phyloP scores from a whole-genome alignment of 2,888 invertebrate genomes.

The Drosophila borborema region DNA sequence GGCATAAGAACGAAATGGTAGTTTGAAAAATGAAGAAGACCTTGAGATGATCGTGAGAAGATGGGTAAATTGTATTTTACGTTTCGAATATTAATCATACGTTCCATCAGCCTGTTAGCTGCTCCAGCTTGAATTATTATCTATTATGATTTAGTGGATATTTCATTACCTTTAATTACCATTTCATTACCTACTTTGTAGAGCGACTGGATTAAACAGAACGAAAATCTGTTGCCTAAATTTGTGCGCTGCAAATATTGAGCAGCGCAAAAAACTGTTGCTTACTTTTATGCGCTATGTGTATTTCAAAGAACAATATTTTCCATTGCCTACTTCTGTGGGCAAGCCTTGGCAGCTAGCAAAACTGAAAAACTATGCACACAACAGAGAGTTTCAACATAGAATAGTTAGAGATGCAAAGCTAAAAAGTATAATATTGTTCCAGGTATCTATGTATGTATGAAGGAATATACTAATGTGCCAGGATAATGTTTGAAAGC shows the following conservation, averaged over 20 bases:
- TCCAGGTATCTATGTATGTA: too few relatives aligned
- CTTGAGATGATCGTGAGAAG: background rate
- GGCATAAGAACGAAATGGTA: background rate
- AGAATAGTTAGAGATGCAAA: too few relatives aligned
- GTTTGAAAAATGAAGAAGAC: background rate
- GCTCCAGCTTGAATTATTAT: background rate
- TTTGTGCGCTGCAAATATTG: too few relatives aligned
- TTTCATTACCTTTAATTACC: background rate
- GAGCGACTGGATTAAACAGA: background rate
- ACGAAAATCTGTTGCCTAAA: too few relatives aligned
- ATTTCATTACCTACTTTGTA: background rate
- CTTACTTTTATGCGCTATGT: slow-evolving; percentile 28
- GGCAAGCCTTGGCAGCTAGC: background rate
- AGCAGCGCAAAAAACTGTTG: slow-evolving; percentile 6
- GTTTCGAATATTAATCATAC: background rate
- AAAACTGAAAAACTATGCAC: background rate
- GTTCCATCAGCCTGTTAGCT: background rate
- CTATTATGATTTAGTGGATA: background rate
- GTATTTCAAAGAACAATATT: background rate
- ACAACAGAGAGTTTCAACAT: too few relatives aligned
- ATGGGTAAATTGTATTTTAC: too few relatives aligned
- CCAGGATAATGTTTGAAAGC: too few relatives aligned
- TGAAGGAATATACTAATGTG: too few relatives aligned
- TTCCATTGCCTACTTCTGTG: slow-evolving; percentile 22
- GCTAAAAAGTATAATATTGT: too few relatives aligned